Conservation (phyloP, 2,113 vertebrate genomes). For the Trachemys scripta region DNA sequence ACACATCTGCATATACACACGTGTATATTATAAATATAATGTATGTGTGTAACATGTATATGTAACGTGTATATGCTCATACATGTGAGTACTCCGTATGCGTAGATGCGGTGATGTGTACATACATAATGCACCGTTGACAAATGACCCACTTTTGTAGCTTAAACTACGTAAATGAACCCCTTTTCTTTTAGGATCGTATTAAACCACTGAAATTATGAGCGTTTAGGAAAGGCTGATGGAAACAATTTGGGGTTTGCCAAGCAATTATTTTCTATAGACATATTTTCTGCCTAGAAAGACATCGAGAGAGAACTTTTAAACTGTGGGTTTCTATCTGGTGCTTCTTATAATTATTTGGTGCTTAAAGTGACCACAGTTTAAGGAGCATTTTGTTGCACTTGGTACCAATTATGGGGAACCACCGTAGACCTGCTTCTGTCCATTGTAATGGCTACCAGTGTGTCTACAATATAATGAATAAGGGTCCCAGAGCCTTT, state of each 20-base stretch:
- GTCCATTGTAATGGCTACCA: not conserved
- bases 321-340: not conserved
- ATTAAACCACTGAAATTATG: not conserved
- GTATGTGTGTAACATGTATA: not conserved
- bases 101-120: not conserved
- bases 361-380: not conserved
- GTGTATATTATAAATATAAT: not conserved
- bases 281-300: not conserved
- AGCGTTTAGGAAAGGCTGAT: not conserved
- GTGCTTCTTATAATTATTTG: not conserved
- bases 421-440: not conserved
- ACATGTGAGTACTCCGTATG: not conserved
- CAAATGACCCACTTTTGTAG: not conserved
- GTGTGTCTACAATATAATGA: not conserved
- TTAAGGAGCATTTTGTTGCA: not conserved
- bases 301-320: not conserved
- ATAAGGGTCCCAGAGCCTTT: not conserved
- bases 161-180: not conserved
- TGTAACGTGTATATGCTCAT: no score
- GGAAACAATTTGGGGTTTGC: not conserved
- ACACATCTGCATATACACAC: not conserved
- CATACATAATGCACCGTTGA: no score
- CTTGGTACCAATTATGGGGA: not conserved
- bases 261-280: not conserved
- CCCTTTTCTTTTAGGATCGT: no score